A percentile compares a stretch with the other conserved stretches of the same genome.
phyloP scores from a whole-genome alignment of 1,140 invertebrate species.

The Drosophila leontia region DNA sequence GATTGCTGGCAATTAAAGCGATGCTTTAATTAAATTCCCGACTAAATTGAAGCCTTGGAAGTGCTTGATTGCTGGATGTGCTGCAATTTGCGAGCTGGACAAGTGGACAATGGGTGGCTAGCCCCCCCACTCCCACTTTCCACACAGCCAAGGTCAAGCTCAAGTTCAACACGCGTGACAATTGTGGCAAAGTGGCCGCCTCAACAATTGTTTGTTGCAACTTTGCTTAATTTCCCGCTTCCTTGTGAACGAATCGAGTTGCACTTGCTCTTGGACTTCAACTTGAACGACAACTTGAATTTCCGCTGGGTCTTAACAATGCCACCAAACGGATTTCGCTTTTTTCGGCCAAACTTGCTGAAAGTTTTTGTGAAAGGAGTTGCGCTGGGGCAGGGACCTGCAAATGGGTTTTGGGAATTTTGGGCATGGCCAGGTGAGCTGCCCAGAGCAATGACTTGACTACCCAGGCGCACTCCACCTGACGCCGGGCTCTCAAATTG shows the following conservation, averaged over 20 bases:
- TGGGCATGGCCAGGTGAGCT: constrained; percentile 25
- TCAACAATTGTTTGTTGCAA: constrained; percentile 23
- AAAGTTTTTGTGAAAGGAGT: constrained; percentile 67
- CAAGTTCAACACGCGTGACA: constrained; percentile 72
- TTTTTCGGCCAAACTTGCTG: constrained; percentile 40
- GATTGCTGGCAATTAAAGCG: constrained; percentile 52
- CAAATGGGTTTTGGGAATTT: constrained; percentile 17
- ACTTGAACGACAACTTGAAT: constrained; percentile 16
- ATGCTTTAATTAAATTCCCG: constrained; percentile 63
- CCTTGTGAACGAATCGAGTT: constrained; percentile 54
- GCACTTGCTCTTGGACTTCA: constrained; percentile 32
- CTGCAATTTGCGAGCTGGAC: constrained; percentile 17
- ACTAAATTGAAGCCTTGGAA: constrained; percentile 44
- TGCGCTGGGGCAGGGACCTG: constrained; percentile 26
- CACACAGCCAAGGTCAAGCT: constrained; percentile 75
- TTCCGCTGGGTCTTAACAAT: constrained; percentile 61
- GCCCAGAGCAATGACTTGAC: constrained; percentile 49
- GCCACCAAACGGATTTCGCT: constrained; percentile 33
- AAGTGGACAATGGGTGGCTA: constrained; percentile 21
- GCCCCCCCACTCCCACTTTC: constrained; percentile 30
- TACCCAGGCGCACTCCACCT: constrained; percentile 14
- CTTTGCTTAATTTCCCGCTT: constrained; percentile 63
- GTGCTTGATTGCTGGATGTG: constrained; percentile 52
- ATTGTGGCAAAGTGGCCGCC: constrained; percentile 21
- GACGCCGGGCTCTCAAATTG: constrained; percentile 14